These are phyloP conservation scores for Platycercus adscitus DNA, from an alignment of 2,113 vertebrate species.

Conservation along the genomic window DNA sequence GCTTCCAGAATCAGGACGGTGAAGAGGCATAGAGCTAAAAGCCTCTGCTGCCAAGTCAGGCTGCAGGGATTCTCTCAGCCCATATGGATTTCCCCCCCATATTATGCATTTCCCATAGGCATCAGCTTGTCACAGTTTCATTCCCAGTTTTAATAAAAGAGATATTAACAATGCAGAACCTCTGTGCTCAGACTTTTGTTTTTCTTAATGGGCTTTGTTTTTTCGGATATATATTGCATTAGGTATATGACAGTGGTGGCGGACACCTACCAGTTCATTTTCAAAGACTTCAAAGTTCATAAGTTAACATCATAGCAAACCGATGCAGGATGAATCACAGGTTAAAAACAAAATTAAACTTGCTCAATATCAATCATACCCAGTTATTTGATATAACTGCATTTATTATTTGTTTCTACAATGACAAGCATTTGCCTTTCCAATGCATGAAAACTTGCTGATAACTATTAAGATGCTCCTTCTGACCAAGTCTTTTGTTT, in stretches of 20 bases:
- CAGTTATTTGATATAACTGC: neutral
- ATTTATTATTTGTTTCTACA: neutral
- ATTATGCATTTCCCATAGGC: neutral
- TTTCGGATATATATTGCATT: neutral
- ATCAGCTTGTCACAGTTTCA: neutral
- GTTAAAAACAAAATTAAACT: neutral
- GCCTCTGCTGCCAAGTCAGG: accelerated
- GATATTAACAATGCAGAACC: neutral
- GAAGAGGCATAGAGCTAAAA: neutral
- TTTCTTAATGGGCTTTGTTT: neutral
- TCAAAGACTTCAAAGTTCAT: neutral
- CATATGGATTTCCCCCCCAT: neutral
- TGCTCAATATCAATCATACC: neutral
- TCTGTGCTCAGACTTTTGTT: neutral
- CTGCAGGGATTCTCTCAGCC: neutral
- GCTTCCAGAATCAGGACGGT: neutral
- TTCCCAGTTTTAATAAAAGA: neutral
- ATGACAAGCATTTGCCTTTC: neutral
- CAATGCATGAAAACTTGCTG: neutral
- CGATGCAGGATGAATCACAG: neutral
- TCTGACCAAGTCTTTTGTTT: neutral
- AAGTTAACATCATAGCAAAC: neutral
- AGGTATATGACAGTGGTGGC: neutral
- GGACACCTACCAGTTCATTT: neutral
- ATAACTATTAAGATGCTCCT: neutral